Evolutionary conservation across 2,113 vertebrate genomes (phyloP).

Genomic region (Scomber japonicus): DNA sequence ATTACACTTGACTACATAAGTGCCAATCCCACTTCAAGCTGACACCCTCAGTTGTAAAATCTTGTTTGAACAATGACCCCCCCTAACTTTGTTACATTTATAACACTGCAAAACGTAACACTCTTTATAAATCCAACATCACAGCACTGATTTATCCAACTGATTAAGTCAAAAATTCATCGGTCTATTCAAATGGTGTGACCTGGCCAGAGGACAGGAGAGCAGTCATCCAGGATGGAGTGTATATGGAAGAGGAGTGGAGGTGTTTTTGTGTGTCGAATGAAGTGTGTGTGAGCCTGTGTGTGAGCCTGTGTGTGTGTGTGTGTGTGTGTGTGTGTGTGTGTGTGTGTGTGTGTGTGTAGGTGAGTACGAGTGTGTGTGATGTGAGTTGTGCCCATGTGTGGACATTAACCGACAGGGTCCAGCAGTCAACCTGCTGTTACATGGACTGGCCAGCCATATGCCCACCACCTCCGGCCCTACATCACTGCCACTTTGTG

Average conservation of each 20-base stretch:
- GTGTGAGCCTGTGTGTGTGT: slow-evolving; percentile 13
- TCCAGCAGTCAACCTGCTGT: slow-evolving; percentile 84
- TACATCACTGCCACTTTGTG: slow-evolving; percentile 82
- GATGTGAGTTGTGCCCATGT: slow-evolving; percentile 53
- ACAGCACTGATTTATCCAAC: not conserved
- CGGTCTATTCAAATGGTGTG: slow-evolving; percentile 36
- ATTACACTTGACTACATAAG: too few relatives aligned
- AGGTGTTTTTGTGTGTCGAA: not conserved
- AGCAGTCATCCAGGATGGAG: slow-evolving; percentile 46
- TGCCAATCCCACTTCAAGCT: too few relatives aligned
- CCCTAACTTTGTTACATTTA: too few relatives aligned
- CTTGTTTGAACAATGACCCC: too few relatives aligned
- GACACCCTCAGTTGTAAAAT: too few relatives aligned
- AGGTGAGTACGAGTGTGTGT: slow-evolving; percentile 24
- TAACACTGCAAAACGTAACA: too few relatives aligned
- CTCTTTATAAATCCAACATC: not conserved
- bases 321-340: not conserved
- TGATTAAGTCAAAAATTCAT: not conserved
- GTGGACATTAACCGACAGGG: slow-evolving; percentile 86
- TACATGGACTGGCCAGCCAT: slow-evolving; percentile 87
- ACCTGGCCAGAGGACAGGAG: slow-evolving; percentile 41
- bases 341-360: not conserved
- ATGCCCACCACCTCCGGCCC: slow-evolving; percentile 81
- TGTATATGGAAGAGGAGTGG: slow-evolving; percentile 26
- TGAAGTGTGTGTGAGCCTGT: not conserved